Base-by-base conservation (phyloP, 35 echinoderm and acorn worm genomes). In the Ptychodera flava region DNA sequence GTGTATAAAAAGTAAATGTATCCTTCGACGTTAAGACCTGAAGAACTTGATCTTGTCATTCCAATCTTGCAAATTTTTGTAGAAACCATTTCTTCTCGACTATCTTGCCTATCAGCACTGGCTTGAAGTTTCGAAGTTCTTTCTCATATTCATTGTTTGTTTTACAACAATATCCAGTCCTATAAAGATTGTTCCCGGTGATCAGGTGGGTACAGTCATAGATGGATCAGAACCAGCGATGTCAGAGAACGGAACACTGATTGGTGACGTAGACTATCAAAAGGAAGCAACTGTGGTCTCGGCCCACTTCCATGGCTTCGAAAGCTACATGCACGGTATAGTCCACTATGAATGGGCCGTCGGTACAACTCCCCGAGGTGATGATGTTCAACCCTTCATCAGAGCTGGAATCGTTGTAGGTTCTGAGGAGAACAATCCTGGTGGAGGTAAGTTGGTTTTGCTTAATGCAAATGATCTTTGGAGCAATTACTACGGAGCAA, bases 331-430 rank as follows among this genome's bases (percentile, higher is more conserved):
- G 31, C 35, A 90, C 86, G 89, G 89, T 28, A 29, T 90, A 1
- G 78, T 83, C 28, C 31, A 77, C 38, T 90, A 85, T 80, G 89
- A 90, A 34, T 90, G 89, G 89, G 89, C 89, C 32, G 83, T 90
- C 27, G 89, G 89, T 32, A 90, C 89, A 15, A 38, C 34, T 1
- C 89, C 89, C 16, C 38, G 89, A 31, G 75, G 32, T 12, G 89
- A 90, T 33, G 77, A 90, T 34, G 84, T 90, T 0, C 89, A 90
- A 90, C 45, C 37, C 28, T 90, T 90, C 77, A 85, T 84, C 1
- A 28, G 77, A 29, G 33, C 78, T 53, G 89, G 89, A 35, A 78
- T 90, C 22, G 45, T 64, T 64, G 45, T 64, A 64, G 45, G 6
- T 12, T 64, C 6, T 64, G 22, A 64, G 22, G 22, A 22, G 6